Evolutionary conservation across 2,797 vertebrate species (phyloP), one percentile per base, ranked within the genome.

Genomic region (Anguilla megastoma): DNA sequence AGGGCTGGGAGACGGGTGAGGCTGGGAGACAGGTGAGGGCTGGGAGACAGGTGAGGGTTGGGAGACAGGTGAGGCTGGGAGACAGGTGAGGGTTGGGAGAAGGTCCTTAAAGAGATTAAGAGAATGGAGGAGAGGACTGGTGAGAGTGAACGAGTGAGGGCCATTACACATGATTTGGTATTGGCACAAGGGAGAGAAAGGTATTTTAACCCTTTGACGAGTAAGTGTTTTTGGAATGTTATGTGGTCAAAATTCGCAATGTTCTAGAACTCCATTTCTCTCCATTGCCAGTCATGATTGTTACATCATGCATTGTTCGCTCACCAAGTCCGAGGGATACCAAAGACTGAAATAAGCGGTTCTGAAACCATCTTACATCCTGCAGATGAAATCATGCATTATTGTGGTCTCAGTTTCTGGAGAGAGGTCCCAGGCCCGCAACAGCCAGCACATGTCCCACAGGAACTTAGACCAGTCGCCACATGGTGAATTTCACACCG

Each of bases 1-100:
- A 41, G 36, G 95, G 98, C 96, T 0, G 98, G 98, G 0, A 95
- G 98, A 76, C 8, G 10, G 50, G 50, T 52, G 50, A 52, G 50
- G 50, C 0, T 10, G 0, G 50, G 50, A 52, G 50, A 10, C 0
- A 33, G 27, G 30, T n/a, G n/a, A 18, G 50, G 86, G 36, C 3
- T 41, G 36, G 36, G 50, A 52, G 50, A 52, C 50, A 3, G 36
- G 36, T 41, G 36, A 41, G 36, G 50, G 7, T 10, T 10, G 50
- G 50, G 6, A 10, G 10, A 52, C 0, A 10, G 50, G 50, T 7
- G 50, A 52, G 50, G 36, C 3, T 41, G 50, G 50, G 10, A 10
- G 50, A 52, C 0, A 52, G 10, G 50, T 7, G 50, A 52, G 50
- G 50, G 10, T 0, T 7, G 50, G 50, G 50, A 52, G 50, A 52